Evolutionary conservation across 2,888 invertebrate species (phyloP), one percentile per base, ranked within the genome.

Genomic region (Hirtodrosophila trivittata): DNA sequence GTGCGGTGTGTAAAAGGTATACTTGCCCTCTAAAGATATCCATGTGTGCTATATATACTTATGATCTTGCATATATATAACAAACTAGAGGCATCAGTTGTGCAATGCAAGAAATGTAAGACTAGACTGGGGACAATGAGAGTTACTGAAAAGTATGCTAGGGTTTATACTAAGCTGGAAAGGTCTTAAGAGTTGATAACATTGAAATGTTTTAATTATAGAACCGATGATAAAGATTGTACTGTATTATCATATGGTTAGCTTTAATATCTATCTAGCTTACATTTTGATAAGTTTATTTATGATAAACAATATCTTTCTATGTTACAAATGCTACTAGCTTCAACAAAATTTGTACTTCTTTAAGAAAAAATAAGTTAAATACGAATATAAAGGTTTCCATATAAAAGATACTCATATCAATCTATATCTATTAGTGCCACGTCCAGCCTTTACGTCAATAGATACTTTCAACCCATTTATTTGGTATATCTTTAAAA

Each of bases 1-100:
- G 47, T 66, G 50, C 38, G 65, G 47, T 64, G 49, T 46, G 38
- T 47, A 26, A 41, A 49, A 55, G 25, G 58, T 59, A 56, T 43
- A 49, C 57, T 56, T 45, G 51, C 57, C 37, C 49, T 46, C 33
- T 25, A 56, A 25, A 4, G 28, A 37, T 41, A 56, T 35, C 39
- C 51, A 38, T 12, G 10, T 16, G 5, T 38, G 13, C 9, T 46
- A 42, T 26, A 43, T 25, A 35, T 14, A 39, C 10, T 7, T 18
- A 10, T 51, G 35, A 26, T 8, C 14, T 41, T 4, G 12, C 9
- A n/a, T 8, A 18, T 12, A n/a, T 26, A 21, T 14, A 18, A n/a
- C 45, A 9, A 7, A n/a, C 43, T 14, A n/a, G 6, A 13, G 3
- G n/a, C 32, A 33, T 5, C 8, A 9, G 35, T 35, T 12, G n/a